phyloP scores from a whole-genome alignment of 2,888 invertebrate genomes.

The Nomada ruficornis region DNA sequence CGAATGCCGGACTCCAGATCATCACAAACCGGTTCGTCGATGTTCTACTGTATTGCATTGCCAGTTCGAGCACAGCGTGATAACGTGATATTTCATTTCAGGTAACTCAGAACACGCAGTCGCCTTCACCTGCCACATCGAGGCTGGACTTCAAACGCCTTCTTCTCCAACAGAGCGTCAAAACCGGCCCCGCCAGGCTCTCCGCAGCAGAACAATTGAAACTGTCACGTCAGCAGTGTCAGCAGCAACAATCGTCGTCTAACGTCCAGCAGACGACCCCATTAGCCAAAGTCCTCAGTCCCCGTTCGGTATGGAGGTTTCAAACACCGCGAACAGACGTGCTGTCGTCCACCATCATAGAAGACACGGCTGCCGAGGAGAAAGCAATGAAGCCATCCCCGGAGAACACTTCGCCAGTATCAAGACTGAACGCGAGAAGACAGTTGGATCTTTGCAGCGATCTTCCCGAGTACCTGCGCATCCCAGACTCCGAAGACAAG shows the following conservation, averaged over 20 bases:
- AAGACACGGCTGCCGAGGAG: constrained; percentile 93
- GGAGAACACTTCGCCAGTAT: constrained; percentile 73
- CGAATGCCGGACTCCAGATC: too few relatives aligned
- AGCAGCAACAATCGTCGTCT: constrained; percentile 82
- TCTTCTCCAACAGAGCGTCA: constrained; percentile 91
- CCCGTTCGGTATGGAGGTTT: constrained; percentile 90
- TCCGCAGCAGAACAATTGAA: constrained; percentile 93
- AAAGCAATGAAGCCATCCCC: constrained; percentile 84
- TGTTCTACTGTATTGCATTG: too few relatives aligned
- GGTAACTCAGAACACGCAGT: constrained; percentile 66
- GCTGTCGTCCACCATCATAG: constrained; percentile 93
- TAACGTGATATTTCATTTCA: constrained; percentile 50
- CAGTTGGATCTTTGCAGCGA: constrained; percentile 74
- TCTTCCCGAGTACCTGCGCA: constrained; percentile 15
- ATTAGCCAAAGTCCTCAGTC: constrained; percentile 87
- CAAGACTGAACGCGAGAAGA: constrained; percentile 69
- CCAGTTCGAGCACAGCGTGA: not conserved
- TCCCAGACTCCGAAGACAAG: not conserved
- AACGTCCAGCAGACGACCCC: constrained; percentile 72
- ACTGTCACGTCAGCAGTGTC: constrained; percentile 86
- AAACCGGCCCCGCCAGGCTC: constrained; percentile 87
- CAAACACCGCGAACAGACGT: constrained; percentile 92
- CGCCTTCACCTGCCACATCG: constrained; percentile 88
- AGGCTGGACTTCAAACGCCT: constrained; percentile 93
- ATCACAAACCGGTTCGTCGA: too few relatives aligned